Percentiles rank a stretch among this genome's conserved stretches.
Conservation (phyloP, 2,113 vertebrate genomes). For the Tetrao urogallus region DNA sequence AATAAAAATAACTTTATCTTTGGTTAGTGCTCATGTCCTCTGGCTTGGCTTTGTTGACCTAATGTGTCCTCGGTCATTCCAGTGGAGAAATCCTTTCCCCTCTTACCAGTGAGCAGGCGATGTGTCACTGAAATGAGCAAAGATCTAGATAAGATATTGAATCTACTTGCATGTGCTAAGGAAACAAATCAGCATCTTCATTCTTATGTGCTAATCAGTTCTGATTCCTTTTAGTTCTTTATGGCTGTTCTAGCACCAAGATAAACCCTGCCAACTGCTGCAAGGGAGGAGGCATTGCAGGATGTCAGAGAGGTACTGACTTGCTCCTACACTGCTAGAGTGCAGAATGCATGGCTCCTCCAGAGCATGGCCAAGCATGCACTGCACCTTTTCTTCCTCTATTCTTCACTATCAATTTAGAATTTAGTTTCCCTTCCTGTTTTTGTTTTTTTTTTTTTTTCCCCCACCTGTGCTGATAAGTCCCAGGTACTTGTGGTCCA, state of each 20-base stretch:
- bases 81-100: neutral
- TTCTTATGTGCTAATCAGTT: neutral
- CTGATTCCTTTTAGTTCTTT: neutral
- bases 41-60: neutral
- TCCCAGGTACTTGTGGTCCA: neutral
- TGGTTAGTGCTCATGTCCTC: neutral
- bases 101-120: neutral
- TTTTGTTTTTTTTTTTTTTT: neutral
- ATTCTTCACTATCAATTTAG: neutral
- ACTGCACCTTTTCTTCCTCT: neutral
- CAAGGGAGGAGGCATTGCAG: rapidly evolving
- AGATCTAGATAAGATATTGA: neutral
- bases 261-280: neutral
- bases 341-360: neutral
- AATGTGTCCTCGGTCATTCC: neutral
- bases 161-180: neutral
- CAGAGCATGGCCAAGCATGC: neutral
- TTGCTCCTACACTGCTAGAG: neutral
- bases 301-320: neutral
- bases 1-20: neutral
- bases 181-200: neutral
- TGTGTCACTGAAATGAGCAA: neutral
- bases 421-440: neutral
- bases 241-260: neutral
- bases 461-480: neutral